Evolutionary conservation across 2,888 invertebrate genomes (phyloP).

Genomic region (Ornithoptera alexandrae): DNA sequence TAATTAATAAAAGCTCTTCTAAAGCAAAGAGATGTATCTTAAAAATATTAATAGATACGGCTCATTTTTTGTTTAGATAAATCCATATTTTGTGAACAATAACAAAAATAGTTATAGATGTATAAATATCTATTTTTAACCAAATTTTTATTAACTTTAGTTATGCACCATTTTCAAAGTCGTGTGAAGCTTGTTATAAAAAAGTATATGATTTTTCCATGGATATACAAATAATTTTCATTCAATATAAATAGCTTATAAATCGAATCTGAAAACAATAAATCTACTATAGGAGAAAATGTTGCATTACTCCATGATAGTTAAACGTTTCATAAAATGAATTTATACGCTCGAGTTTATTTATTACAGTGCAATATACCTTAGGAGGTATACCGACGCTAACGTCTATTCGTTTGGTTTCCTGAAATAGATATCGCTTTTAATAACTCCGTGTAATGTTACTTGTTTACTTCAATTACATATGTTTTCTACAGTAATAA

Average conservation of each 20-base stretch:
- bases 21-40: no score
- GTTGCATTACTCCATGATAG: conserved; percentile 17
- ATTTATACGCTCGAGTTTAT: conserved; percentile 22
- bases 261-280: not conserved
- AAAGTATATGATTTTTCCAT: not conserved
- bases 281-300: conserved; percentile 7
- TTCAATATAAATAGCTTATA: not conserved
- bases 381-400: conserved; percentile 7
- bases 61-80: no score
- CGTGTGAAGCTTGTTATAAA: not conserved
- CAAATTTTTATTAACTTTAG: no score
- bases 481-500: conserved; percentile 1
- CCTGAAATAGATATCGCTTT: conserved; percentile 16
- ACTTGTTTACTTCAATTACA: conserved; percentile 1
- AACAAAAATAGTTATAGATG: no score
- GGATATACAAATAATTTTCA: not conserved
- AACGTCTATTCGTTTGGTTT: conserved; percentile 11
- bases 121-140: no score
- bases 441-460: conserved; percentile 4
- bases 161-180: no score
- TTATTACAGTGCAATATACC: conserved; percentile 18
- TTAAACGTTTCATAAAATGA: conserved; percentile 20
- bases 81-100: no score
- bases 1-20: no score
- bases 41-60: no score